Evolutionary conservation across 2,113 vertebrate genomes (phyloP), one percentile per base, ranked within the genome.

Genomic region (Vireo altiloquus): DNA sequence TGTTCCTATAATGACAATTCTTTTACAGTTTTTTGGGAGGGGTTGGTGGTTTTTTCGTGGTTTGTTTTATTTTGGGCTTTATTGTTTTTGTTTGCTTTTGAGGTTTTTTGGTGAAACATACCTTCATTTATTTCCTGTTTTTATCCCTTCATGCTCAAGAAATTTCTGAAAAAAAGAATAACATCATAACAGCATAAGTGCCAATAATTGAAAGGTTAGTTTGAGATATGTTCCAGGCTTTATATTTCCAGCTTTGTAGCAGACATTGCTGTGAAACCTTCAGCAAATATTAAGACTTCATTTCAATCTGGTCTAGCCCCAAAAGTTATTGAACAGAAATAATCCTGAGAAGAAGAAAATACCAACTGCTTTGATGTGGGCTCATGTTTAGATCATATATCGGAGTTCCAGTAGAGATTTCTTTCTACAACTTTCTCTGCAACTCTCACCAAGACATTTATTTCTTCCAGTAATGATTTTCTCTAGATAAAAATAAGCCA

Each of bases 121-220:
- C n/a, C n/a, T n/a, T n/a, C n/a, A n/a, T n/a, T n/a, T n/a, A n/a
- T n/a, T n/a, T n/a, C n/a, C n/a, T n/a, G n/a, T n/a, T n/a, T n/a
- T n/a, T n/a, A 59, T 47, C 7, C 7, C 31, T 64, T 77, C 30
- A 25, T 16, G 30, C 15, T 61, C 10, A 52, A 47, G 13, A 40
- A 39, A 77, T n/a, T 71, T 70, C 42, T 53, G 17, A 23, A 76
- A 66, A 70, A 47, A 30, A 21, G 1, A 52, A 5, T 37, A 42
- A 15, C 4, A 14, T 56, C 7, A 7, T n/a, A 50, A 39, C 10
- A 47, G 3, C 1, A 0, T 42, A 47, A 33, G 9, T 61, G 13
- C 31, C 42, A 40, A 5, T 60, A 60, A 66, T 30, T 37, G 14
- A 74, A 81, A 7, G 2, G 19, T 27, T 77, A 49, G 9, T 52